Evolutionary conservation across 1,140 invertebrate genomes (phyloP).

Genomic region (Bombus haemorrhoidalis): DNA sequence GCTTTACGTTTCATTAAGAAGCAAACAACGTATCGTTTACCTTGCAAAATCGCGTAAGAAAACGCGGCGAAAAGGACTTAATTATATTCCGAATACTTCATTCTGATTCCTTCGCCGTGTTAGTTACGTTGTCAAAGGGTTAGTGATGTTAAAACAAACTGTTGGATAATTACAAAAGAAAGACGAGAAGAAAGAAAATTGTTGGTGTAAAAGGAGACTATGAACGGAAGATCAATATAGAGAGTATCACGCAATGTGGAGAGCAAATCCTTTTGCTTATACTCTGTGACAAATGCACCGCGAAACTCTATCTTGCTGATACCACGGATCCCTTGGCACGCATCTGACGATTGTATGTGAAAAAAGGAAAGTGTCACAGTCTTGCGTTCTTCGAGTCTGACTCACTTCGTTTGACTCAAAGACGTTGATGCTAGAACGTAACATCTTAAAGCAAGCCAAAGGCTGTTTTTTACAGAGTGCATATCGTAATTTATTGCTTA

Average conservation of each 20-base stretch:
- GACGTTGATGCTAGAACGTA: neutral
- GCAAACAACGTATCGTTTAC: slow-evolving; percentile 19
- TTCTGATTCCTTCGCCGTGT: neutral
- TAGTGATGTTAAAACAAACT: no score
- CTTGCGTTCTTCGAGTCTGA: neutral
- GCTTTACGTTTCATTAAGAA: slow-evolving; percentile 24
- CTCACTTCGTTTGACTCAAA: neutral
- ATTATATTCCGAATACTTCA: no score
- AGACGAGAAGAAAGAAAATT: neutral
- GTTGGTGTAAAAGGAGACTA: no score
- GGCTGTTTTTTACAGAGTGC: neutral
- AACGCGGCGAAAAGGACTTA: no score
- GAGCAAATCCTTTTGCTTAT: neutral
- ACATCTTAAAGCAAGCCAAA: neutral
- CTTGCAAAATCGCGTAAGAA: slow-evolving; percentile 12
- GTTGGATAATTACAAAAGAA: no score
- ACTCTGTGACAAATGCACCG: neutral
- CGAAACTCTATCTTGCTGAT: neutral
- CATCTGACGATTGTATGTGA: neutral
- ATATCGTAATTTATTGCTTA: neutral
- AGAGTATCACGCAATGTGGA: no score
- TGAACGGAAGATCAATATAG: no score
- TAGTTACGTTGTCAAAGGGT: neutral
- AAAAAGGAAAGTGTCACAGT: neutral
- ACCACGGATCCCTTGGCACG: neutral